Conservation (phyloP, 2,888 invertebrate species). For the Sesamia inferens region DNA sequence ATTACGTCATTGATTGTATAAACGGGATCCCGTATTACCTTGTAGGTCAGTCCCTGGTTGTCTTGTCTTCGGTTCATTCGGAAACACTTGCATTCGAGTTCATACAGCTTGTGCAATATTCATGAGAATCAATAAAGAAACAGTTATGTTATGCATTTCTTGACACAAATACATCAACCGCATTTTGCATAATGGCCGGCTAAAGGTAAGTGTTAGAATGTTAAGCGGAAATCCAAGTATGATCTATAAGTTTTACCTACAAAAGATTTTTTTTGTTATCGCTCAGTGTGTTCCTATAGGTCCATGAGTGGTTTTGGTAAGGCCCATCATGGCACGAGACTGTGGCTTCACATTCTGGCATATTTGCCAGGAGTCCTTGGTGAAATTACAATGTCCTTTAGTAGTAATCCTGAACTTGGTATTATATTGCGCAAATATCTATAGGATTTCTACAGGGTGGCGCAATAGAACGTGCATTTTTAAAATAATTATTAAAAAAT, state of each 20-base stretch:
- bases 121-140: slow-evolving; percentile 45
- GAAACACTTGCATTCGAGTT: slow-evolving; percentile 36
- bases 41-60: slow-evolving; percentile 22
- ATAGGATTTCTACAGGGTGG: slow-evolving; percentile 11
- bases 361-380: neutral
- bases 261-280: too few relatives aligned
- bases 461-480: too few relatives aligned
- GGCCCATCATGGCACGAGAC: neutral
- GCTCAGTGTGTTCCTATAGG: neutral
- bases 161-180: slow-evolving; percentile 44
- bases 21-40: slow-evolving; percentile 42
- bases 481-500: too few relatives aligned
- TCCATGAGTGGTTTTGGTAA: too few relatives aligned
- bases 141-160: slow-evolving; percentile 51
- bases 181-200: slow-evolving; percentile 18
- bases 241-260: too few relatives aligned
- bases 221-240: slow-evolving; percentile 2
- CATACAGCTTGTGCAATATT: slow-evolving; percentile 50
- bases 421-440: neutral
- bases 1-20: slow-evolving; percentile 37
- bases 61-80: slow-evolving; percentile 37
- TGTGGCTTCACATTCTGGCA: neutral
- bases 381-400: neutral
- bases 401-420: slow-evolving; percentile 5
- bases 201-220: slow-evolving; percentile 24